phyloP scores from a whole-genome alignment of 1,140 invertebrate genomes.

The Papilio machaon region DNA sequence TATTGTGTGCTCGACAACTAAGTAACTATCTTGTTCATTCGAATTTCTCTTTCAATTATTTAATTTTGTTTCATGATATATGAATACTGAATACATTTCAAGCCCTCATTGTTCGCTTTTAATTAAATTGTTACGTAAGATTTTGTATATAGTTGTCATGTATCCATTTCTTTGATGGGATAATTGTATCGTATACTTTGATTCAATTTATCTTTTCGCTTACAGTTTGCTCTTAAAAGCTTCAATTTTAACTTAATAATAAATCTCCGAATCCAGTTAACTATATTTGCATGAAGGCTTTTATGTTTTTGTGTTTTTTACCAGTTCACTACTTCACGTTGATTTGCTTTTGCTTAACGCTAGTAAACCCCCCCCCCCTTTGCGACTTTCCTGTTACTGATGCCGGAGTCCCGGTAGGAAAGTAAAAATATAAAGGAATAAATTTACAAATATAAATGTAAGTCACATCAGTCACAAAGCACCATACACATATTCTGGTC shows the following conservation, averaged over 20 bases:
- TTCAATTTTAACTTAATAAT: not conserved
- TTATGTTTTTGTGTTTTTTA: constrained; percentile 36
- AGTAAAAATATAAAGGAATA: constrained; percentile 64
- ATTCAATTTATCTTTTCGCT: not conserved
- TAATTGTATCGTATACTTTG: not conserved
- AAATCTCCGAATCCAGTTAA: not conserved
- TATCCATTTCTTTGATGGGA: not conserved
- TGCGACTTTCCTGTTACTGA: constrained; percentile 81
- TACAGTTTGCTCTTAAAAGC: not conserved
- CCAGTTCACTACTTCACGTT: constrained; percentile 43
- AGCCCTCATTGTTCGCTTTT: not conserved
- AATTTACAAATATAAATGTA: constrained; percentile 79
- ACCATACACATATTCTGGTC: constrained; percentile 71
- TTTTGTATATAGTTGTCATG: not conserved
- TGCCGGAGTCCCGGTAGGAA: constrained; percentile 73
- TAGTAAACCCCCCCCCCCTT: constrained; percentile 57
- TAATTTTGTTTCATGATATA: not conserved
- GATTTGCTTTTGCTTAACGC: constrained; percentile 63
- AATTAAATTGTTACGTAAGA: not conserved
- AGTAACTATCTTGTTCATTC: not conserved
- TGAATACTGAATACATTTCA: not conserved
- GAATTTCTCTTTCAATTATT: not conserved
- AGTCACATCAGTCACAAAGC: constrained; percentile 78
- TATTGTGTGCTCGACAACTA: constrained; percentile 3
- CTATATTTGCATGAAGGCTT: constrained; percentile 14